These are phyloP conservation scores for Oreortyx pictus DNA, from an alignment of 2,797 vertebrate genomes.

Conservation along the genomic window DNA sequence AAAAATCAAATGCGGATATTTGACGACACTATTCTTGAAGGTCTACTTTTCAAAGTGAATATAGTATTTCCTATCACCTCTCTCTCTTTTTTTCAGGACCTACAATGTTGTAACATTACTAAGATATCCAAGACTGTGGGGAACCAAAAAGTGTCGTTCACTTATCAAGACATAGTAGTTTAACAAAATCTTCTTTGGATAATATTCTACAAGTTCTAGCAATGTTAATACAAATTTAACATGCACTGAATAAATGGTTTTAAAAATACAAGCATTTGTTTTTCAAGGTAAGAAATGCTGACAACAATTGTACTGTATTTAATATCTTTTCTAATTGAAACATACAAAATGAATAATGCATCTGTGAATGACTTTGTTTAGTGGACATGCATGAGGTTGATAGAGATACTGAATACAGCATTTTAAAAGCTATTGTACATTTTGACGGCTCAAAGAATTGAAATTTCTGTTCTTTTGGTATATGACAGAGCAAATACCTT, in stretches of 20 bases:
- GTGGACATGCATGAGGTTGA: slow-evolving; percentile 44
- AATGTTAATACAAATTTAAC: slow-evolving; percentile 16
- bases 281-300: slow-evolving; percentile 38
- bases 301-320: slow-evolving; percentile 19
- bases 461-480: neutral
- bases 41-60: slow-evolving; percentile 5
- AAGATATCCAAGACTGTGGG: neutral
- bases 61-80: neutral
- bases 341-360: slow-evolving; percentile 25
- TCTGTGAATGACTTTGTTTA: slow-evolving; percentile 26
- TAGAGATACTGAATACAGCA: neutral
- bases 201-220: neutral
- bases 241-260: slow-evolving; percentile 34
- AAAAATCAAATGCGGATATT: neutral
- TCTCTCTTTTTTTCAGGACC: neutral
- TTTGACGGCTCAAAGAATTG: slow-evolving; percentile 36
- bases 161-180: slow-evolving; percentile 4
- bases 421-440: slow-evolving; percentile 40
- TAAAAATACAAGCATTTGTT: neutral
- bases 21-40: neutral
- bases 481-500: neutral
- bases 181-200: neutral
- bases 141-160: neutral
- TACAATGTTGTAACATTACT: neutral
- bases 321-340: slow-evolving; percentile 3